These are phyloP conservation scores for Nephila pilipes DNA, from an alignment of 1,140 invertebrate genomes.

Conservation along the genomic window DNA sequence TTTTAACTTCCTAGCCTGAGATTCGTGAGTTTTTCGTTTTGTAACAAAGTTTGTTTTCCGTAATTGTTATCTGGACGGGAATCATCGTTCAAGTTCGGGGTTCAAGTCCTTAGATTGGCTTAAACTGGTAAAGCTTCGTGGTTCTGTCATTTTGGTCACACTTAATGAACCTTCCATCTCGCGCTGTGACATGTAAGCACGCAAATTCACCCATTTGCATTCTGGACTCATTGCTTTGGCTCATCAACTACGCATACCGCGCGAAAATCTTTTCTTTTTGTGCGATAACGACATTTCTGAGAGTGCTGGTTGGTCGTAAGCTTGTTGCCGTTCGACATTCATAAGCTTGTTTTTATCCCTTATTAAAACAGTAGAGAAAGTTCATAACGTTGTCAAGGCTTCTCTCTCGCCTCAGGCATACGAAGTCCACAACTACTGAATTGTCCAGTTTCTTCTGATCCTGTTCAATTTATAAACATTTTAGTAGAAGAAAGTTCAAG, in stretches of 20 bases:
- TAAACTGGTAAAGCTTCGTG: slow-evolving; percentile 14
- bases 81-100: background rate
- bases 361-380: slow-evolving; percentile 26
- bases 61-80: slow-evolving; percentile 3
- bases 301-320: slow-evolving; percentile 7
- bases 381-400: slow-evolving; percentile 25
- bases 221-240: slow-evolving; percentile 28
- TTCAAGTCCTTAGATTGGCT: slow-evolving; percentile 34
- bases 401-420: background rate
- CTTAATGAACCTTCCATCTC: slow-evolving; percentile 14
- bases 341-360: slow-evolving; percentile 18
- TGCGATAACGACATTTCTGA: background rate
- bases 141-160: background rate
- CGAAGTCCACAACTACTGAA: slow-evolving; percentile 15
- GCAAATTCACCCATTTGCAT: slow-evolving; percentile 23
- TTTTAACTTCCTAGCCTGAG: background rate
- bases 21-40: background rate
- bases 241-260: slow-evolving; percentile 16
- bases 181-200: background rate
- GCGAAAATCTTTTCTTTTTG: background rate
- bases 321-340: slow-evolving; percentile 17
- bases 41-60: background rate
- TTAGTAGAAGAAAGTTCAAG: slow-evolving; percentile 23
- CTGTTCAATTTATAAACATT: slow-evolving; percentile 31
- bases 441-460: slow-evolving; percentile 31